Evolutionary conservation across 2,888 invertebrate species (phyloP).

Genomic region (Epinotia brunnichana): DNA sequence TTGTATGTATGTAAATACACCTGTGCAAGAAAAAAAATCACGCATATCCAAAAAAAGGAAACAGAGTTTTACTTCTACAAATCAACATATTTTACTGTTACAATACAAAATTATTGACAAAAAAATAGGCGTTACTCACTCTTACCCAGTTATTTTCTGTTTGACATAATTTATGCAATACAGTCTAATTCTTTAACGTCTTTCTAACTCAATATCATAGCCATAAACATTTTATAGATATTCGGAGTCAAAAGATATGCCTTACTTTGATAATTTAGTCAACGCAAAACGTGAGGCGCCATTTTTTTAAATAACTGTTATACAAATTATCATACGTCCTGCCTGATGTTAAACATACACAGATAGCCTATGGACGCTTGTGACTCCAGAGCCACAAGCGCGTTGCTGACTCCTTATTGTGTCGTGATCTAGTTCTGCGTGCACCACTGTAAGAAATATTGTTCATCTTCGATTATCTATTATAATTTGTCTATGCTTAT

Average conservation of each 20-base stretch:
- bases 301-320: too few relatives aligned
- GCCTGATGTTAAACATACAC: too few relatives aligned
- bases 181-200: background rate
- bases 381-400: too few relatives aligned
- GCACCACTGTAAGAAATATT: too few relatives aligned
- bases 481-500: background rate
- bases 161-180: background rate
- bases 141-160: background rate
- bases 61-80: background rate
- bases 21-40: background rate
- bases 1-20: too few relatives aligned
- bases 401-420: too few relatives aligned
- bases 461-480: background rate
- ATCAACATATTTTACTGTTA: conserved; percentile 9
- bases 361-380: too few relatives aligned
- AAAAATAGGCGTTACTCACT: conserved; percentile 6
- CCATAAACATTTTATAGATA: background rate
- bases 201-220: background rate
- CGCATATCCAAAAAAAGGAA: background rate
- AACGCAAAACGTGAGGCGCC: too few relatives aligned
- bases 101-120: conserved; percentile 13
- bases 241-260: background rate
- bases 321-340: too few relatives aligned
- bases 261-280: background rate
- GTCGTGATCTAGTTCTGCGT: too few relatives aligned